Conservation (phyloP, 2,888 invertebrate genomes). For the Drosophila suboccidentalis region DNA sequence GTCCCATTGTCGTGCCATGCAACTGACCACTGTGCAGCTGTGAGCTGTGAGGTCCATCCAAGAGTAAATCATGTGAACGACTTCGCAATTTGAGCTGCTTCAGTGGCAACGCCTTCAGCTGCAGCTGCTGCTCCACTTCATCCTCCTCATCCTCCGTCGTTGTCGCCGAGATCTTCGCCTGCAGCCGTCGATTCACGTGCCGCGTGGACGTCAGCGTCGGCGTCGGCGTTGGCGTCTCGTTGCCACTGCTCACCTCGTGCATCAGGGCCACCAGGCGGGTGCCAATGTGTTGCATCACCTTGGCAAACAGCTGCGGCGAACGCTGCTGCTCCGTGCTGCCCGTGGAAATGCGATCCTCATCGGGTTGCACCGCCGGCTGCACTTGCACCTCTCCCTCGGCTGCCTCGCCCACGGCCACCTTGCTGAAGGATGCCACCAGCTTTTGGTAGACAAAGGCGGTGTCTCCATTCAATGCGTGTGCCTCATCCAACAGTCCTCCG, state of each 20-base stretch:
- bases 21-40: constrained; percentile 28
- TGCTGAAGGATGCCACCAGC: constrained; percentile 93
- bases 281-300: constrained; percentile 97
- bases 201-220: constrained; percentile 70
- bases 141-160: constrained; percentile 85
- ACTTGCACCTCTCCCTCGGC: constrained; percentile 2
- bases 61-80: constrained; percentile 92
- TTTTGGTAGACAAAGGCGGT: constrained; percentile 95
- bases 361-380: constrained; percentile 75
- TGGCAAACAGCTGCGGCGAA: constrained; percentile 94
- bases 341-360: constrained; percentile 81
- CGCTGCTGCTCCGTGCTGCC: constrained; percentile 87
- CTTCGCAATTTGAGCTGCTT: constrained; percentile 86
- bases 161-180: constrained; percentile 87
- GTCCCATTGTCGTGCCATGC: neutral
- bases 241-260: constrained; percentile 95
- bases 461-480: constrained; percentile 88
- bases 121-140: constrained; percentile 79
- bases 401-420: constrained; percentile 88
- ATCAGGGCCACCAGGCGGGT: constrained; percentile 94
- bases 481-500: constrained; percentile 86
- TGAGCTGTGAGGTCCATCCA: constrained; percentile 86
- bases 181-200: constrained; percentile 87
- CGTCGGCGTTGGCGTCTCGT: constrained; percentile 84
- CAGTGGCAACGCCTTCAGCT: constrained; percentile 60